Conservation (phyloP, 2,888 invertebrate species). For the Cheilosia urbana region DNA sequence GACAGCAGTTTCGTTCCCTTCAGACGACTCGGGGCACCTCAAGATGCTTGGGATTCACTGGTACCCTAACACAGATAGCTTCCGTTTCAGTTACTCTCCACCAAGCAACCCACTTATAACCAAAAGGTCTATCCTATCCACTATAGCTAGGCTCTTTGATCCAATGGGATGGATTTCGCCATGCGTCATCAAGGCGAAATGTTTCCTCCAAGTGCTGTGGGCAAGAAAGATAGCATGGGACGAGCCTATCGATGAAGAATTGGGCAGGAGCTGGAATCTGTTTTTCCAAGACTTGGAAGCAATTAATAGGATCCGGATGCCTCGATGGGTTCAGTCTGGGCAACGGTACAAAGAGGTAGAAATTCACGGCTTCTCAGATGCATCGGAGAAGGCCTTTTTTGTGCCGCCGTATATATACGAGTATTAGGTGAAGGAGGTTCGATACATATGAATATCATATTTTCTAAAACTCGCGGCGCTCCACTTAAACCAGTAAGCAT, state of each 20-base stretch:
- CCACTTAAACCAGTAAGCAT: neutral
- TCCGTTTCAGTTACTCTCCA: neutral
- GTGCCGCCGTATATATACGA: neutral
- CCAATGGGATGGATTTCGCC: neutral
- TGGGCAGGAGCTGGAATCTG: too few species aligned
- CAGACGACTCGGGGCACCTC: neutral
- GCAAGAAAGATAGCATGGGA: neutral
- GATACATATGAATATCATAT: neutral
- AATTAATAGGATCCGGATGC: neutral
- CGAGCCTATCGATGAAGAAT: neutral
- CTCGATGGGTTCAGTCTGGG: neutral
- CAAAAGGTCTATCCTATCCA: neutral
- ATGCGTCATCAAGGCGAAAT: neutral
- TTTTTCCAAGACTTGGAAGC: too few species aligned
- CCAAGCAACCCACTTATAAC: neutral
- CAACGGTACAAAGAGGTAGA: neutral
- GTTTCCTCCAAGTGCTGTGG: conserved; percentile 3
- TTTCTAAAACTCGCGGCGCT: neutral
- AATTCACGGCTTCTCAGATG: conserved; percentile 12
- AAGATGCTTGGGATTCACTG: conserved; percentile 15
- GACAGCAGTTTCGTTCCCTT: neutral
- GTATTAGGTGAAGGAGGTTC: neutral
- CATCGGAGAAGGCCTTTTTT: conserved; percentile 8
- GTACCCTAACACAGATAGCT: conserved; percentile 5
- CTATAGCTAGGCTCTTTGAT: neutral